These are phyloP conservation scores for Camarhynchus parvulus DNA, from an alignment of 2,113 vertebrate species.

Conservation along the genomic window DNA sequence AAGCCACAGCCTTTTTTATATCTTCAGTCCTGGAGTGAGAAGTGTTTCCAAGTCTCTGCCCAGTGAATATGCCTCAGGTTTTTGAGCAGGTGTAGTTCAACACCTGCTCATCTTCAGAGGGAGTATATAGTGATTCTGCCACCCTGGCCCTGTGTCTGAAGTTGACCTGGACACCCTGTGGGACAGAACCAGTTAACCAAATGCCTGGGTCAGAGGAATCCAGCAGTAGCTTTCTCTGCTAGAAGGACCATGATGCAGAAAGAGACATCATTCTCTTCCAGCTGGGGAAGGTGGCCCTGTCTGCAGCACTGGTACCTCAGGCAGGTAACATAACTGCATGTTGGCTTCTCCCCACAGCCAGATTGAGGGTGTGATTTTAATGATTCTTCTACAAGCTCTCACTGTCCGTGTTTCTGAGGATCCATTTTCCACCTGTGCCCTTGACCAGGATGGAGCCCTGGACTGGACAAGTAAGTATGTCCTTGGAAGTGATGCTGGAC, in stretches of 20 bases:
- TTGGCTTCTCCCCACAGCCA: slow-evolving; percentile 76
- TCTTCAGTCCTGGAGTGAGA: not conserved
- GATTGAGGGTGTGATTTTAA: slow-evolving; percentile 82
- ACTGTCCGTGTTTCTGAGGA: slow-evolving; percentile 66
- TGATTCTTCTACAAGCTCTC: slow-evolving; percentile 80
- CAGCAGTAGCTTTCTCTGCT: not conserved
- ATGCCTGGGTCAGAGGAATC: not conserved
- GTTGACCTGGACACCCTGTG: not conserved
- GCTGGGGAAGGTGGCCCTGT: not conserved
- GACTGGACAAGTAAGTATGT: slow-evolving; percentile 86
- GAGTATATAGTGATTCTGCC: not conserved
- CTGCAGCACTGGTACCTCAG: not conserved
- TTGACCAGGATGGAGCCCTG: slow-evolving; percentile 60
- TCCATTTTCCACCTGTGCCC: slow-evolving; percentile 76
- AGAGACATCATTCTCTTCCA: not conserved
- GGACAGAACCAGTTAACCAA: not conserved
- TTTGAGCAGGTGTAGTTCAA: not conserved
- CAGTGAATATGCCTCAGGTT: not conserved
- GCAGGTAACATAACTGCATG: not conserved
- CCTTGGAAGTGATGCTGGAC: not conserved
- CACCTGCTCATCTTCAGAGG: rapidly evolving
- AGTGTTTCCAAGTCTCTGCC: not conserved
- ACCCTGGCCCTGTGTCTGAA: rapidly evolving
- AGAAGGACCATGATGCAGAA: not conserved
- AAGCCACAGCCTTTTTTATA: not conserved